Base-by-base conservation (phyloP, 2,888 invertebrate genomes). In the Leucoma salicis region DNA sequence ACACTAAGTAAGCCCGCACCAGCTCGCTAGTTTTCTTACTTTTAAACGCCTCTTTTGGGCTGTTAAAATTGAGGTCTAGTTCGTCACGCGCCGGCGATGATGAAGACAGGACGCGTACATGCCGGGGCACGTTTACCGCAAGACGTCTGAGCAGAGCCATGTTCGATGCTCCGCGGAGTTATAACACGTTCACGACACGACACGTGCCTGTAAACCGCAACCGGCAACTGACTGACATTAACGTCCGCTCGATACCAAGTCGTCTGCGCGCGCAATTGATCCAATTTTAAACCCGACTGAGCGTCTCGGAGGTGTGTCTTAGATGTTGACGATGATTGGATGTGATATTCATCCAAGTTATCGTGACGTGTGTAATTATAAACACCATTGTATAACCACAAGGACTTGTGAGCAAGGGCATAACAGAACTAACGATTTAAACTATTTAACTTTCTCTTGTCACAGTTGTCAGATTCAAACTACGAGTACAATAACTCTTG, bases 21-120 rank as follows among this genome's bases (percentile, higher is more conserved):
- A 99, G 92, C 87, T 99, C 98, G 89, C 92, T 93, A 59, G 96
- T 98, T 65, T 96, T 97, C 91, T 99, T 99, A 88, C 97, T 97
- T 82, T 97, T 96, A 91, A 97, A 99, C 15, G 98, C 96, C 60
- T 97, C 97, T 66, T 94, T 91, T 15, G 96, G 94, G 91, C 97
- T 95, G 82, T 94, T 94, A 88, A 99, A 99, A 59, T 92, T 91
- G 53, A 95, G 92, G 84, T 97, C 97, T 62, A 97, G 91, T 2
- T 94, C 94, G 82, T 96, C 96, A 31, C 80, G 79, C 7, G 69
- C 70, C 5, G 73, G 60, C 37, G 78, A 52, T 25, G 44, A 45
- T 34, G 78, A 57, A 46, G 83, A 74, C 35, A 86, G 66, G 42
- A 68, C 76, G 34, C 87, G 80, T 43, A 74, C 74, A 53, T 74